These are phyloP conservation scores for Panzeria rudis DNA, from an alignment of 2,888 invertebrate genomes.

Conservation along the genomic window DNA sequence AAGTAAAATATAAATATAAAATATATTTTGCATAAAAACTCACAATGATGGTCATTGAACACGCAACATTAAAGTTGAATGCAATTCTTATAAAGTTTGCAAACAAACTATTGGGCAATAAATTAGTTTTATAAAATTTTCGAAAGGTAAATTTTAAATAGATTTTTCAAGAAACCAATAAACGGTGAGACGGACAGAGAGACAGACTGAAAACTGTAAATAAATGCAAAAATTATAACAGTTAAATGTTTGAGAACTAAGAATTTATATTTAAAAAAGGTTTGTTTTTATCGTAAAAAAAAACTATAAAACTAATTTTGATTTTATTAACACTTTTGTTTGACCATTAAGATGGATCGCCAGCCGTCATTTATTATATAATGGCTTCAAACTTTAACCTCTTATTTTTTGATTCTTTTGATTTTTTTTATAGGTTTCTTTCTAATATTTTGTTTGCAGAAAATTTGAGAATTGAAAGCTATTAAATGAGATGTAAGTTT, in stretches of 20 bases:
- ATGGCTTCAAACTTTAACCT: conserved; percentile 9
- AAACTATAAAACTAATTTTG: background rate
- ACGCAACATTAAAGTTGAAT: conserved; percentile 41
- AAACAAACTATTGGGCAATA: conserved; percentile 33
- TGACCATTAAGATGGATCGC: background rate
- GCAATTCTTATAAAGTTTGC: conserved; percentile 3
- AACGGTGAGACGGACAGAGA: background rate
- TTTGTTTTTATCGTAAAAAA: background rate
- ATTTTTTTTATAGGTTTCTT: background rate
- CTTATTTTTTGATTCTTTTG: background rate
- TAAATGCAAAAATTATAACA: background rate
- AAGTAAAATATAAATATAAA: conserved; percentile 7
- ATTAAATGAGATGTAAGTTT: no score
- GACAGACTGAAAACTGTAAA: background rate
- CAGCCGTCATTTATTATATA: background rate
- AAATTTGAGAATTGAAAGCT: no score
- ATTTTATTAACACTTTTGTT: conserved; percentile 11
- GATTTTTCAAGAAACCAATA: background rate
- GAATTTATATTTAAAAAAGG: background rate
- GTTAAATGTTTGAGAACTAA: background rate
- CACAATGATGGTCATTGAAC: conserved; percentile 52
- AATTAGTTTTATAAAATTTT: conserved; percentile 34
- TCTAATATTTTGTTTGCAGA: no score
- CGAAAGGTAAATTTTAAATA: conserved; percentile 35
- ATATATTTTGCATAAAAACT: conserved; percentile 25